Percentiles rank a stretch among this genome's conserved stretches.
Evolutionary conservation across 1,140 invertebrate species (phyloP).

Genomic region (Ceratina calcarata): DNA sequence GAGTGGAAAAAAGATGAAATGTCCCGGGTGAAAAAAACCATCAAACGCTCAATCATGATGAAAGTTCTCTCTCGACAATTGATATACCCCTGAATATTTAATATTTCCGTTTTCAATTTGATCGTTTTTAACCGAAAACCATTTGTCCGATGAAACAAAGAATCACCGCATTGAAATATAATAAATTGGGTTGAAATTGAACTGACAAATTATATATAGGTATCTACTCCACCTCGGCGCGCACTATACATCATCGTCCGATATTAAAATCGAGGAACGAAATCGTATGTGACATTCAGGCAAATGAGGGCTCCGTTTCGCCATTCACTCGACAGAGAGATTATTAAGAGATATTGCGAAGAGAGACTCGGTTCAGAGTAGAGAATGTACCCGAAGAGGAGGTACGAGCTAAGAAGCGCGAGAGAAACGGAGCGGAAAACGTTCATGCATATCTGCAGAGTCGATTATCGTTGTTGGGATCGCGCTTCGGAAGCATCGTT

Average conservation of each 20-base stretch:
- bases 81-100: constrained; percentile 8
- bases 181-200: not conserved
- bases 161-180: not conserved
- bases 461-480: constrained; percentile 72
- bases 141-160: constrained; percentile 1
- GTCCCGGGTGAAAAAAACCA: not conserved
- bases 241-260: too few relatives aligned
- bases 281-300: constrained; percentile 1
- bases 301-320: not conserved
- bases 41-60: not conserved
- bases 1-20: not conserved
- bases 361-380: not conserved
- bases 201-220: not conserved
- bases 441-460: constrained; percentile 73
- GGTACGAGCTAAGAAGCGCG: constrained; percentile 50
- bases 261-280: not conserved
- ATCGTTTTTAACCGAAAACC: not conserved
- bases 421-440: constrained; percentile 58
- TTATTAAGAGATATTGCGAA: constrained; percentile 33
- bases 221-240: not conserved
- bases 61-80: not conserved
- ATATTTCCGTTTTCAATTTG: not conserved
- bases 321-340: constrained; percentile 10
- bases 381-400: not conserved
- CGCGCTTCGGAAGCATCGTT: constrained; percentile 69